These are phyloP conservation scores for Tricholauxania praeusta DNA, from an alignment of 2,888 invertebrate genomes.

Conservation along the genomic window DNA sequence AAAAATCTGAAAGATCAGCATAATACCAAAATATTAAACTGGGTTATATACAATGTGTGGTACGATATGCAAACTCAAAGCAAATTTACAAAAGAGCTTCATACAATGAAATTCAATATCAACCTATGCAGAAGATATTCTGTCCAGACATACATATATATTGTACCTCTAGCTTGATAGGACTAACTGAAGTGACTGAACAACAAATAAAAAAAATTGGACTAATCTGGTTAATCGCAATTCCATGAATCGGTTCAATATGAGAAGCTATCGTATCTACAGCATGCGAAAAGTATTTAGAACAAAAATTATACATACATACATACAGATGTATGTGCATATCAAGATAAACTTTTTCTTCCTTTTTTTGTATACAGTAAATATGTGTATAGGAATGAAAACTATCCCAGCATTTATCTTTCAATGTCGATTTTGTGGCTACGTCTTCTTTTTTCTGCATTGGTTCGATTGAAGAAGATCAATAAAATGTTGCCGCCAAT, in stretches of 20 bases:
- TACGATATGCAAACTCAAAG: too few relatives aligned
- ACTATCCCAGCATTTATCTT: constrained; percentile 33
- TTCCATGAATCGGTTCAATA: constrained; percentile 19
- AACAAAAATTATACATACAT: background rate
- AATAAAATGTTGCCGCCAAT: constrained; percentile 43
- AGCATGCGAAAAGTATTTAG: too few relatives aligned
- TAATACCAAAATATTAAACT: too few relatives aligned
- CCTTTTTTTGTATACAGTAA: background rate
- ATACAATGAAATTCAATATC: too few relatives aligned
- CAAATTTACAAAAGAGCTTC: too few relatives aligned
- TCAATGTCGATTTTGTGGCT: constrained; percentile 18
- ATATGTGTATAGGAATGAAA: constrained; percentile 11
- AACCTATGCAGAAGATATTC: too few relatives aligned
- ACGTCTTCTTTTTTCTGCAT: constrained; percentile 4
- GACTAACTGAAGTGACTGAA: too few relatives aligned
- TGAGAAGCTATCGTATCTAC: background rate
- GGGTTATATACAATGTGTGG: too few relatives aligned
- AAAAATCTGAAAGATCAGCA: too few relatives aligned
- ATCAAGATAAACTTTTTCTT: background rate
- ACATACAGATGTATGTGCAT: background rate
- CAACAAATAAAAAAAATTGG: too few relatives aligned
- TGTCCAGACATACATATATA: background rate
- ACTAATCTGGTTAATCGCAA: constrained; percentile 22
- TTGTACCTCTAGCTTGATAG: background rate
- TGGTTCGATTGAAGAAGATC: constrained; percentile 43